Evolutionary conservation across 2,113 vertebrate genomes (phyloP).

Genomic region (pig (Sus scrofa)): T2T-Sscrofa CM000830.6:98569001-98569500

Average conservation of each 20-base stretch:
- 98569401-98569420: neutral
- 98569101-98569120: conserved; percentile 6
- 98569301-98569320: neutral
- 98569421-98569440: neutral
- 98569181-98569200: neutral
- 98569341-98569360: neutral
- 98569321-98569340: conserved; percentile 11
- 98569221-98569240: neutral
- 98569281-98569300: neutral
- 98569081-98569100: neutral
- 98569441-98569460: neutral
- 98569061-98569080: conserved; percentile 26
- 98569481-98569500: neutral
- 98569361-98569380: conserved; percentile 14
- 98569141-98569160: conserved; percentile 1
- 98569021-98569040: conserved; percentile 4
- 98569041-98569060: conserved; percentile 31
- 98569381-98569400: neutral
- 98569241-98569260: neutral
- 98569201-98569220: neutral
- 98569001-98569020: neutral
- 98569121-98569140: neutral
- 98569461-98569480: neutral
- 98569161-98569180: conserved; percentile 22
- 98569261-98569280: neutral